Base-by-base conservation (phyloP, 2,113 vertebrate genomes). In the Delphinus delphis region DNA sequence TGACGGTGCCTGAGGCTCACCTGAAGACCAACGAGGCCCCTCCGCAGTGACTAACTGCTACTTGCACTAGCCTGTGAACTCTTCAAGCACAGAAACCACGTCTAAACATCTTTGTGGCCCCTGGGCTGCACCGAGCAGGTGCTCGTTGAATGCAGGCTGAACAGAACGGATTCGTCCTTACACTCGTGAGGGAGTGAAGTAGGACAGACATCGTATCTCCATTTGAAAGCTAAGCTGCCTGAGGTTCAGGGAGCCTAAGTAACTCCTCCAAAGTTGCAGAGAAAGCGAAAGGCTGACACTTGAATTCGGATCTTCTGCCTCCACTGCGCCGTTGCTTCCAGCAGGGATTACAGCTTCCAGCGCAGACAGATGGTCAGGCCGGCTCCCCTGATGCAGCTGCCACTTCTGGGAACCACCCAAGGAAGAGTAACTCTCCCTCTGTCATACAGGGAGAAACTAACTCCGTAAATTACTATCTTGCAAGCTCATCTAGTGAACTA, bases 311-410 rank as follows among this genome's bases (percentile, higher is more conserved):
- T 28, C 50, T 53, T 26, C 67, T 11, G 67, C 47, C 26, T 50
- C 65, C 23, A 31, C 36, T 7, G 17, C 17, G 17, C 38, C 18
- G 1, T 38, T 44, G 17, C 25, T 20, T 47, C 63, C 25, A 5
- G 41, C 65, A 44, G 58, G 47, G 33, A 31, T 6, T 10, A 1
- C 6, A 68, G 28, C 36, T 28, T 38, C 33, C 11, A 2, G 26
- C 0, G 21, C 0, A 28, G 36, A 9, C 3, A 38, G 20, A 44
- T 33, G 0, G 5, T 8, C 9, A 68, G 31, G 25, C 44, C 25
- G 38, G 93, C 25, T 38, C 82, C 44, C 44, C 20, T 8, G 33
- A 38, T 1, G 1, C 60, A 26, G 44, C 3, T 31, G 62, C 18
- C 10, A 9, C 80, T 62, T 71, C 23, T 21, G 76, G 26, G 38